Base-by-base conservation (phyloP, 2,888 invertebrate species). In the Elysia crispata region DNA sequence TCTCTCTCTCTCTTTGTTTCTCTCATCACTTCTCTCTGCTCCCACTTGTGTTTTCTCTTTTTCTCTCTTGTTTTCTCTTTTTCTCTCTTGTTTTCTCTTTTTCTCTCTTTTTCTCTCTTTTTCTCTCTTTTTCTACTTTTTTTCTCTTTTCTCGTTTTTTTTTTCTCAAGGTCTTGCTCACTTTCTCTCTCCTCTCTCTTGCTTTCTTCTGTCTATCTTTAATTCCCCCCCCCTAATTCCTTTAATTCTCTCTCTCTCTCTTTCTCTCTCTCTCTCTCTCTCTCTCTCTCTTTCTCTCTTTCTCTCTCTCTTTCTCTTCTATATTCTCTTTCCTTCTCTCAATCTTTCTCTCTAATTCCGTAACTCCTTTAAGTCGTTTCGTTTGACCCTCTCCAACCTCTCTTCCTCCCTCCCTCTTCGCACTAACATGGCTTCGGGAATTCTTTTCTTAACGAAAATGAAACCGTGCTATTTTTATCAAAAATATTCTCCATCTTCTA, bases 271-370 rank as follows among this genome's bases (percentile, higher is more conserved):
- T 41, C 70, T 70, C 41, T 70, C 30, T 70, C 41, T 31, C 41
- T 70, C 41, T 70, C 33, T 33, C 41, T 70, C 41, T 70, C 70
- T 70, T 41, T 70, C 70, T 70, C 70, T 70, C 70, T 20, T 25
- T 30, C 70, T 70, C 6, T 70, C 49, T 3, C 11, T 70, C 33
- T 31, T 70, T 41, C 28, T 73, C 25, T 50, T 8, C 25, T 50
- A 25, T 25, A n/a, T 28, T 28, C 18, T 50, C 25, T 23, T 28
- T 25, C 54, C 23, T 25, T 50, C 28, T 54, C 25, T 50, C 54
- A 23, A 13, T 54, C 28, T 6, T 41, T 41, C 41, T 6, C 41
- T 41, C 41, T 6, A 41, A 41, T 3, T 41, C 41, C n/a, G n/a
- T n/a, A n/a, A n/a, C n/a, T n/a, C n/a, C n/a, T n/a, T n/a, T n/a